Conservation (phyloP, 2,113 vertebrate genomes). For the Pycnonotus jocosus region DNA sequence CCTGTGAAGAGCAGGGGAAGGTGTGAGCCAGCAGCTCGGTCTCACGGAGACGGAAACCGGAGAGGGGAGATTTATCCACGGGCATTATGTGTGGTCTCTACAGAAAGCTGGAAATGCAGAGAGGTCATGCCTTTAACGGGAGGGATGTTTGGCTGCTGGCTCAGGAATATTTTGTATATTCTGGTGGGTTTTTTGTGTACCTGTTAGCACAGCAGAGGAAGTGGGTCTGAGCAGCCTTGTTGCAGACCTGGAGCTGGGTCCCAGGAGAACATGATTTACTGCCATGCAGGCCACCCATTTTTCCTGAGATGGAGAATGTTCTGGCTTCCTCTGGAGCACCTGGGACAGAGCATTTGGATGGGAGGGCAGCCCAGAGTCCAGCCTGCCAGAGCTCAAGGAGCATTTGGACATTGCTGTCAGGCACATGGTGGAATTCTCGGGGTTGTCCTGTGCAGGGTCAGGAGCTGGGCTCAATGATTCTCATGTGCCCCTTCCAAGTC, state of each 20-base stretch:
- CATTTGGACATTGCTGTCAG: not conserved
- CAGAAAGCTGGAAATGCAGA: constrained; percentile 13
- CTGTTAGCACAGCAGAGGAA: not conserved
- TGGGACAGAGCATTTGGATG: not conserved
- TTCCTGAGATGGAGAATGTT: not conserved
- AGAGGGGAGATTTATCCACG: constrained; percentile 35
- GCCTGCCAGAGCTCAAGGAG: not conserved
- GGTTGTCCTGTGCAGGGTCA: not conserved
- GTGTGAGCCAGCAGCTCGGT: constrained; percentile 44
- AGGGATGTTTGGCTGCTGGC: not conserved
- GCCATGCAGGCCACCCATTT: not conserved
- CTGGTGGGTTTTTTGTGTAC: not conserved
- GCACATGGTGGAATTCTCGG: not conserved
- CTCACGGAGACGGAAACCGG: constrained; percentile 32
- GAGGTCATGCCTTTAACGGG: not conserved
- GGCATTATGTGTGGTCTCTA: constrained; percentile 53
- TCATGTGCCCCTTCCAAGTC: not conserved
- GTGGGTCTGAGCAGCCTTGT: not conserved
- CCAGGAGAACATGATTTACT: not conserved
- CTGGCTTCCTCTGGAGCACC: not conserved
- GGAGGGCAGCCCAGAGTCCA: not conserved
- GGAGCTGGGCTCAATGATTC: not conserved
- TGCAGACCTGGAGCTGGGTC: not conserved
- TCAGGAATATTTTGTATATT: not conserved
- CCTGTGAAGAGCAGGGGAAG: constrained; percentile 7